Percentiles rank a stretch among this genome's conserved stretches.
Conservation (phyloP, 2,797 vertebrate genomes). For the Cyclura pinguis region DNA sequence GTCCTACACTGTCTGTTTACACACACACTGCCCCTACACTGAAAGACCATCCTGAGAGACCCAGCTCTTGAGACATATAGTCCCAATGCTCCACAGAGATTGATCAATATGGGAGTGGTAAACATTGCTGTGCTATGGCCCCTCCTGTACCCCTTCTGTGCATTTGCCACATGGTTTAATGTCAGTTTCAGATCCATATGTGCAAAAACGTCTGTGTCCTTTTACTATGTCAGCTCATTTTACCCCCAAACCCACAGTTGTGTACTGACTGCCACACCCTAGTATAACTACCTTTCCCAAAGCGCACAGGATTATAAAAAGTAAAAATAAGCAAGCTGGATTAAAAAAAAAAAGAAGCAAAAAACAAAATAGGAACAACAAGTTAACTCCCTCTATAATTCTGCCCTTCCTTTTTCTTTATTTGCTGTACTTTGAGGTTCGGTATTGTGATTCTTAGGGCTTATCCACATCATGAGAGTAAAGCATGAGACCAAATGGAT, state of each 20-base stretch:
- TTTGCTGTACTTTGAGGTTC: background rate
- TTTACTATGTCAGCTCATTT: background rate
- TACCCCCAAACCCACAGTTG: background rate
- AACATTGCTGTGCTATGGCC: background rate
- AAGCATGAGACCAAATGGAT: background rate
- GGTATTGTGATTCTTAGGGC: background rate
- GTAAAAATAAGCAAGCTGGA: background rate
- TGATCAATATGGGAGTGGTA: background rate
- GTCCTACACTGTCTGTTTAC: too few relatives aligned
- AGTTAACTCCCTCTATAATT: background rate
- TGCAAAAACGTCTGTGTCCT: background rate
- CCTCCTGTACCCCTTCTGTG: background rate
- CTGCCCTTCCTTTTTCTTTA: background rate
- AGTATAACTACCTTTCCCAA: background rate
- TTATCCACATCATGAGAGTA: slow-evolving; percentile 1
- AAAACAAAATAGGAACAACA: background rate
- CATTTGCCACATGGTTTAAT: background rate
- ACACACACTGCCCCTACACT: too few relatives aligned
- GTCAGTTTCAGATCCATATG: background rate
- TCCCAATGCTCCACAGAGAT: background rate
- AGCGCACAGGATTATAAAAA: slow-evolving; percentile 7
- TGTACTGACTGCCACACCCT: background rate
- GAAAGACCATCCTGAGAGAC: too few relatives aligned
- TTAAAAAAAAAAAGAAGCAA: background rate
- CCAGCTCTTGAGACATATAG: too few relatives aligned